These are phyloP conservation scores for Pollenia griseotomentosa DNA, from an alignment of 2,888 invertebrate species.

Conservation along the genomic window DNA sequence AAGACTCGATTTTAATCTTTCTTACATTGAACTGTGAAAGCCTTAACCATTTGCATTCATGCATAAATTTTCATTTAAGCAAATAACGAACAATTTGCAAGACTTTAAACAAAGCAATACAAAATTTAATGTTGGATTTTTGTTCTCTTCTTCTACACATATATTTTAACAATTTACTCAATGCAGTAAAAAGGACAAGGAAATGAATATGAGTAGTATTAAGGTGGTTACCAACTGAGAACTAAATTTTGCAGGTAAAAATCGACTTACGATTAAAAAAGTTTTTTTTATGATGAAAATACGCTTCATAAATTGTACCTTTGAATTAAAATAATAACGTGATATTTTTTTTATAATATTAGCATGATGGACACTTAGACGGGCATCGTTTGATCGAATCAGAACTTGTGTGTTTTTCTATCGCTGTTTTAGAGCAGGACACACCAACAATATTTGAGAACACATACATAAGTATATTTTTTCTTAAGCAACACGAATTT, in stretches of 20 bases:
- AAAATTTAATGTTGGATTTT: conserved; percentile 11
- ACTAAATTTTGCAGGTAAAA: not conserved
- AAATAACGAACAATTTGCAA: conserved; percentile 66
- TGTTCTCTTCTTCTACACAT: not conserved
- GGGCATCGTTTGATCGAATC: no score
- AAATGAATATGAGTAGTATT: not conserved
- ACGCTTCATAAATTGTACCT: no score
- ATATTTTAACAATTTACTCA: conserved; percentile 30
- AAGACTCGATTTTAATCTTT: not conserved
- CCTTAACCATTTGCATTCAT: conserved; percentile 12
- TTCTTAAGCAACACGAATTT: no score
- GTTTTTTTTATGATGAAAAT: no score
- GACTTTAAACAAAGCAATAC: conserved; percentile 55
- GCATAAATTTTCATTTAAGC: conserved; percentile 61
- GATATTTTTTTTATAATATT: no score
- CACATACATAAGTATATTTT: no score
- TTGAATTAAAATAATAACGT: no score
- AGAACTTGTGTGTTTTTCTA: no score
- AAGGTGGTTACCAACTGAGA: not conserved
- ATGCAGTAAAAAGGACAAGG: conserved; percentile 32
- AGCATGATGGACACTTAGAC: no score
- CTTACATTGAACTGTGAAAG: not conserved
- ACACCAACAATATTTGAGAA: no score
- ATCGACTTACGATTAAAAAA: no score
- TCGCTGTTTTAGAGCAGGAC: no score